Conservation (phyloP, 2,888 invertebrate genomes). For the Oscheius sp. region DNA sequence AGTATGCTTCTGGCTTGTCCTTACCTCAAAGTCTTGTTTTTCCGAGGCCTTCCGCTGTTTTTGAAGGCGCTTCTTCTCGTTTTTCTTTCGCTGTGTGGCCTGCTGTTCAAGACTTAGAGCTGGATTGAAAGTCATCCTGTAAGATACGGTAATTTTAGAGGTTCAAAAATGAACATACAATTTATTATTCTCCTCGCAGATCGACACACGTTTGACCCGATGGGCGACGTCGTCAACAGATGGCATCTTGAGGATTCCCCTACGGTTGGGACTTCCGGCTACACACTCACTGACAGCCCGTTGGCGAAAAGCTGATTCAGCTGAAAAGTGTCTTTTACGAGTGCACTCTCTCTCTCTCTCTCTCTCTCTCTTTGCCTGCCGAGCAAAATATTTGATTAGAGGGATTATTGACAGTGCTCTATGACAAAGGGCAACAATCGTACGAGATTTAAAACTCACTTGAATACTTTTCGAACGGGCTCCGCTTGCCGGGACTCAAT, state of each 20-base stretch:
- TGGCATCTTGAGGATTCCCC: slow-evolving; percentile 35
- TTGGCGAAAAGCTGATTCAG: slow-evolving; percentile 30
- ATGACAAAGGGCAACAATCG: slow-evolving; percentile 12
- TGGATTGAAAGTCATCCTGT: slow-evolving; percentile 23
- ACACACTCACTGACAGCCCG: slow-evolving; percentile 34
- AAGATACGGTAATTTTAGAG: neutral
- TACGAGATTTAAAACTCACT: slow-evolving; percentile 13
- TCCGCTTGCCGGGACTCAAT: slow-evolving; percentile 5
- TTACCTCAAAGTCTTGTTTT: slow-evolving; percentile 12
- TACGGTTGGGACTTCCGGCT: slow-evolving; percentile 7
- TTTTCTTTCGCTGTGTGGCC: slow-evolving; percentile 9
- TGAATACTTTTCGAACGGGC: slow-evolving; percentile 28
- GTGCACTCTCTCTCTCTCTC: neutral
- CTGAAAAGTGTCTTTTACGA: slow-evolving; percentile 15
- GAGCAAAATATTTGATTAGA: slow-evolving; percentile 20
- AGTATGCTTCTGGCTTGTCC: neutral
- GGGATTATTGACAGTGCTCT: slow-evolving; percentile 25
- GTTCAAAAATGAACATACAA: neutral
- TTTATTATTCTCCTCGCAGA: slow-evolving; percentile 25
- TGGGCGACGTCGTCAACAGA: slow-evolving; percentile 30
- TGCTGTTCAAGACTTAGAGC: slow-evolving; percentile 19
- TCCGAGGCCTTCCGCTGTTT: slow-evolving; percentile 24
- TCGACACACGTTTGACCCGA: slow-evolving; percentile 24
- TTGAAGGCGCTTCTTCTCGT: slow-evolving; percentile 34
- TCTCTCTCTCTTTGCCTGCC: neutral